Evolutionary conservation across 2,113 vertebrate genomes (phyloP).

Genomic region (Rhynchomys soricoides): DNA sequence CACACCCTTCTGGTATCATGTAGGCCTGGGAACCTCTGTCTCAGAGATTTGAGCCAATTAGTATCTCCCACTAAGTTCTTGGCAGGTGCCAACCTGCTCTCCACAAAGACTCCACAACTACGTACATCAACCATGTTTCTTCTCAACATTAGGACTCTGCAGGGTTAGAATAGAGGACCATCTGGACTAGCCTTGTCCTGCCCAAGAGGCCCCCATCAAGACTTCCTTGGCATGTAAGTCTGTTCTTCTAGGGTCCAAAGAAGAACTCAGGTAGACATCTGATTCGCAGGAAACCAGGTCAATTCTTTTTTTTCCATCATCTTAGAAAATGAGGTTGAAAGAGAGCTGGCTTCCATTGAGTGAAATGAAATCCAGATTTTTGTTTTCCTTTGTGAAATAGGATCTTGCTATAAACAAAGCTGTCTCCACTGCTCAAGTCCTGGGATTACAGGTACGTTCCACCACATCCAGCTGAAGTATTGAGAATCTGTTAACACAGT

Average conservation of each 20-base stretch:
- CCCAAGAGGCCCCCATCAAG: neutral
- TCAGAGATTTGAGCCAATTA: constrained; percentile 51
- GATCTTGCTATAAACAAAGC: neutral
- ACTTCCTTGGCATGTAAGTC: neutral
- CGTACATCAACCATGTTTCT: neutral
- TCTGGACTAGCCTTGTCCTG: neutral
- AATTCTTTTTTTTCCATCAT: neutral
- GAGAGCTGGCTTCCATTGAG: neutral
- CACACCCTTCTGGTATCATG: neutral
- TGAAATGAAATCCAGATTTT: neutral
- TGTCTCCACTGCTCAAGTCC: neutral
- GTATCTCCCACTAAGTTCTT: constrained; percentile 28
- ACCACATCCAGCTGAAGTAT: neutral
- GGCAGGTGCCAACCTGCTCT: constrained; percentile 55
- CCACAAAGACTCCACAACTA: neutral
- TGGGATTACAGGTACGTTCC: neutral
- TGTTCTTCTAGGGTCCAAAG: neutral
- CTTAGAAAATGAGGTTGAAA: neutral
- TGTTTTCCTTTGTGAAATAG: neutral
- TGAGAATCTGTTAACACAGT: neutral
- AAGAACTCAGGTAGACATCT: neutral
- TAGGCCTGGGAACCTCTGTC: neutral
- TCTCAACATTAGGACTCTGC: neutral
- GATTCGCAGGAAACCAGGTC: neutral
- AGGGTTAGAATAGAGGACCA: neutral